phyloP scores from a whole-genome alignment of 2,888 invertebrate genomes.

The Eupithecia vulgata region DNA sequence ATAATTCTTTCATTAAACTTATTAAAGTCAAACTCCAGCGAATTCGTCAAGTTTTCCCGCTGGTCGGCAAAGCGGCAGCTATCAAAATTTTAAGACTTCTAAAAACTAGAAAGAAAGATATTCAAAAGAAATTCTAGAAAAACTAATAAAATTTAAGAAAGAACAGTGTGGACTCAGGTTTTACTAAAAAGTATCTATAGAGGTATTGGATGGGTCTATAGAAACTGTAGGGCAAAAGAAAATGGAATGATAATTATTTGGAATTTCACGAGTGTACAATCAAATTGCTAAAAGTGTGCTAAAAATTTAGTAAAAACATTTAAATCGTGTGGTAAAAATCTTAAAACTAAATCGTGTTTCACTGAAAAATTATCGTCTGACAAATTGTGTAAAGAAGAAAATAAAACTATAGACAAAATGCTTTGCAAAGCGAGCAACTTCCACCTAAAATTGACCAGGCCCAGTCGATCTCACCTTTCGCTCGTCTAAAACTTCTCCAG shows the following conservation, averaged over 20 bases:
- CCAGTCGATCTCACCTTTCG: conserved; percentile 92
- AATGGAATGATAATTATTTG: conserved; percentile 9
- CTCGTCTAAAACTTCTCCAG: conserved; percentile 96
- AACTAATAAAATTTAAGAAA: conserved; percentile 47
- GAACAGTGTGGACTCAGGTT: conserved; percentile 46
- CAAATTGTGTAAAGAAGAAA: conserved; percentile 58
- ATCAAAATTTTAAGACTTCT: conserved; percentile 48
- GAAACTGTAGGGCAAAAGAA: conserved; percentile 22
- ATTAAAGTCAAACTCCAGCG: conserved; percentile 65
- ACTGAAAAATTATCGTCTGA: conserved; percentile 48
- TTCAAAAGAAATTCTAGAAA: conserved; percentile 57
- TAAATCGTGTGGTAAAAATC: not conserved
- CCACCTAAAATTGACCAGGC: conserved; percentile 81
- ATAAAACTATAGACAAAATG: conserved; percentile 73
- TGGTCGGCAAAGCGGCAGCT: conserved; percentile 76
- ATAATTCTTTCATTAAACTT: conserved; percentile 51
- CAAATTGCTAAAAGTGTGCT: conserved; percentile 18
- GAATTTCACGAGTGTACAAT: not conserved
- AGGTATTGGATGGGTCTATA: conserved; percentile 35
- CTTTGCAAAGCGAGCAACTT: conserved; percentile 82
- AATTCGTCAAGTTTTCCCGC: conserved; percentile 62
- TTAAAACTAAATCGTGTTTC: conserved; percentile 6
- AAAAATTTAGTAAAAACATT: conserved; percentile 15
- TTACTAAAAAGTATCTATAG: conserved; percentile 37
- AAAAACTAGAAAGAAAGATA: not conserved